Evolutionary conservation across 2,888 invertebrate species (phyloP), one percentile per base, ranked within the genome.

Genomic region (Nezara viridula): DNA sequence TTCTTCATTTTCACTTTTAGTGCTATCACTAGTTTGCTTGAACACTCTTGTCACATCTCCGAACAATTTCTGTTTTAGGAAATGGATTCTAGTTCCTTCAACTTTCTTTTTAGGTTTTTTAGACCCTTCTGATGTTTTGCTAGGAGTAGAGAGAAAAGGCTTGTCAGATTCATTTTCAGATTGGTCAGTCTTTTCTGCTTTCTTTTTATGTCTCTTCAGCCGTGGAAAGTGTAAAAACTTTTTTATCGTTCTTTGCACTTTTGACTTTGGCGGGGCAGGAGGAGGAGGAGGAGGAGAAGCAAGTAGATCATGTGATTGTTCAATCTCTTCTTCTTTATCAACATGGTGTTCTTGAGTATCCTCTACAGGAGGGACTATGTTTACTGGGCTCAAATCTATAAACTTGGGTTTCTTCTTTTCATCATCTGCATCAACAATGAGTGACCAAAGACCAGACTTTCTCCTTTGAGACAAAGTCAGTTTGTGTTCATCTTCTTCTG

Each of bases 401-500:
- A 44, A 44, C 16, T 81, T 44, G 9, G 44, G 86, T 24, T 21
- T 50, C 49, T 50, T 55, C n/a, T 50, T 47, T 24, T 50, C 52
- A 55, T 86, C 55, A 50, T 86, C 86, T 37, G 21, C 86, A 27
- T 86, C 55, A 6, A n/a, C 32, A 6, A 86, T 52, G 32, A 86
- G 27, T 55, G 86, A 86, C 86, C 86, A 86, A 27, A 86, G 37
- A 0, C 86, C 86, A 1, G 86, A 86, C 19, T 50, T 47, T 27
- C 47, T 86, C 21, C 86, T 19, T n/a, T 86, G 50, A 37, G 86
- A 47, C 21, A 86, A 86, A 86, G 50, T 86, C 86, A 86, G 12
- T 24, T 47, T 52, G 21, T 86, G 37, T 37, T 86, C 86, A 0
- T 24, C 52, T 86, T 50, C 86, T 86, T 86, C 86, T 44, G 81